These are phyloP conservation scores for Oryzias curvinotus DNA, from an alignment of 2,113 vertebrate species.

Conservation along the genomic window DNA sequence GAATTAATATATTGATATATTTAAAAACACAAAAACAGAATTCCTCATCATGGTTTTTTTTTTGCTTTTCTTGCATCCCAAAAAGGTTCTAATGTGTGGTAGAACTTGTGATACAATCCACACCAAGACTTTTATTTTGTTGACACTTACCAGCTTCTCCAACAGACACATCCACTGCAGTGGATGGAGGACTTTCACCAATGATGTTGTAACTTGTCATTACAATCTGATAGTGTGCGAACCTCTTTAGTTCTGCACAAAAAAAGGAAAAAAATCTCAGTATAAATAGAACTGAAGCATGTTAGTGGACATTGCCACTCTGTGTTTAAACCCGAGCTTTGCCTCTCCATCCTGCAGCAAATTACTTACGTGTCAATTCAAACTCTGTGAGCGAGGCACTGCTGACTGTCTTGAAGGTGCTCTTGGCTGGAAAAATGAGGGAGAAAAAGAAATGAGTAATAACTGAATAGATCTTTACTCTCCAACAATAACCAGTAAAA, in stretches of 20 bases:
- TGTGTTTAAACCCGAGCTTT: background rate
- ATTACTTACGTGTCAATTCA: constrained; percentile 92
- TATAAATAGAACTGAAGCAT: background rate
- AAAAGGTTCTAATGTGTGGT: too few relatives aligned
- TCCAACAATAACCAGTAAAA: constrained; percentile 25
- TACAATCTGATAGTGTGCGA: constrained; percentile 87
- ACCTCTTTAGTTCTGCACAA: constrained; percentile 88
- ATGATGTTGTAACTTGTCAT: constrained; percentile 92
- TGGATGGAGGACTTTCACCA: constrained; percentile 89
- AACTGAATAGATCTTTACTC: constrained; percentile 28
- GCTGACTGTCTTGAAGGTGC: constrained; percentile 95
- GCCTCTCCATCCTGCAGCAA: background rate
- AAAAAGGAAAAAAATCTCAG: constrained; percentile 10
- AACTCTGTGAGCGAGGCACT: constrained; percentile 89
- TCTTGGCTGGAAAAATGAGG: constrained; percentile 81
- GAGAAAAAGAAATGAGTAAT: constrained; percentile 66
- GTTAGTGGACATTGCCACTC: background rate
- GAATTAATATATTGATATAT: too few relatives aligned
- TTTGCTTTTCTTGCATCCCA: background rate
- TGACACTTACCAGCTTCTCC: constrained; percentile 88
- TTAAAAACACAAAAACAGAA: background rate
- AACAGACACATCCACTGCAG: constrained; percentile 89
- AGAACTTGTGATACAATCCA: background rate
- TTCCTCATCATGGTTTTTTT: background rate
- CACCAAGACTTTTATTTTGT: background rate